Percentiles rank a stretch among this genome's conserved stretches.
Conservation (phyloP, 2,888 invertebrate species). For the Rapana venosa region DNA sequence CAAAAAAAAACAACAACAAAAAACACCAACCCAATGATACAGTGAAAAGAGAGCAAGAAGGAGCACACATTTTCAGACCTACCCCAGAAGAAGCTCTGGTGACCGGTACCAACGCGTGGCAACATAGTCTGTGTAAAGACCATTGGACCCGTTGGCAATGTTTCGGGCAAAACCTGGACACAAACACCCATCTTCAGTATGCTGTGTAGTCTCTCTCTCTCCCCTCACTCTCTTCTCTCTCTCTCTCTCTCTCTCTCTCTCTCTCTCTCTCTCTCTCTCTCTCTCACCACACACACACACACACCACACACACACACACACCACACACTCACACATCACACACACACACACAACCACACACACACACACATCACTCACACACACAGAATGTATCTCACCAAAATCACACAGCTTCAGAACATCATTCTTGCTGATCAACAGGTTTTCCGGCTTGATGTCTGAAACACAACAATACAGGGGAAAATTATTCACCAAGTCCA, state of each 20-base stretch:
- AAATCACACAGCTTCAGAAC: conserved; percentile 78
- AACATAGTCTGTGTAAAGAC: conserved; percentile 77
- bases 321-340: background rate
- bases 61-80: conserved; percentile 44
- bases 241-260: no score
- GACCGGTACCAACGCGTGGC: conserved; percentile 78
- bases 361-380: no score
- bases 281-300: background rate
- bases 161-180: conserved; percentile 74
- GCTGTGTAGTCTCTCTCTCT: no score
- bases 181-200: background rate
- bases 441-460: conserved; percentile 79
- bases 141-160: conserved; percentile 66
- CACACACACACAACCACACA: background rate
- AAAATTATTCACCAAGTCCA: background rate
- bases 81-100: conserved; percentile 78
- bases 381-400: conserved; percentile 74
- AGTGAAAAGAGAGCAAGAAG: background rate
- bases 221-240: no score
- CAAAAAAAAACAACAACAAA: background rate
- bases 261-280: no score
- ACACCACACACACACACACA: background rate
- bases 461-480: conserved; percentile 41
- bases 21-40: no score
- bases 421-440: conserved; percentile 76